Evolutionary conservation across 1,140 invertebrate species (phyloP), one percentile per base, ranked within the genome.

Genomic region (Octopus bimaculoides): DNA sequence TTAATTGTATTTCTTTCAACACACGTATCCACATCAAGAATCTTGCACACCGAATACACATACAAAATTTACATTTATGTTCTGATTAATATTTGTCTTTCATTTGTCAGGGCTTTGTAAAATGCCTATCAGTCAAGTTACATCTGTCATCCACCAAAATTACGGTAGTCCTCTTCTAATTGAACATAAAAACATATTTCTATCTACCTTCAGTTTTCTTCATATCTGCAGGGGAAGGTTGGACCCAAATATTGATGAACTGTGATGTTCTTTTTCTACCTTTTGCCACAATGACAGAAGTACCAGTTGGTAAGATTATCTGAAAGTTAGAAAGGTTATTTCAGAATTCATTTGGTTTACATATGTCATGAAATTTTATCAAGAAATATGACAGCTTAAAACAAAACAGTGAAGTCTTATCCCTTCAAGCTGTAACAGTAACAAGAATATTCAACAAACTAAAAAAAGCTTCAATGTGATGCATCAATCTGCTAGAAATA

Each of bases 231-330:
- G 82, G 80, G 10, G 84, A 81, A 54, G 84, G 82, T 2, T 77
- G 81, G 8, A 84, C 73, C 81, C 81, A 86, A n/a, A 88, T 77
- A 61, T 88, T 87, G 61, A 88, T 81, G 81, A 86, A 85, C n/a
- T 77, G 41, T 26, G 75, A 81, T 14, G 75, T 69, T 20, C 66
- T 79, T 7, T 75, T 66, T 14, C 77, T 75, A 9, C 71, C 20
- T 14, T 75, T 77, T 61, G 82, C 52, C n/a, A 83, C 81, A 52
- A 82, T 86, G 0, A 87, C 80, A 20, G 81, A 78, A 56, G 81
- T 82, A 54, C 87, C 86, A 75, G 82, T 85, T n/a, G 87, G 86
- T 53, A 88, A 74, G 77, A 81, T 83, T n/a, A 87, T 77, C 86
- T 86, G 61, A 8, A 77, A 66, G 41, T 52, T 12, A 53, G 54